phyloP scores from a whole-genome alignment of 2,888 invertebrate species.

The Gymnoscelis rufifasciata region DNA sequence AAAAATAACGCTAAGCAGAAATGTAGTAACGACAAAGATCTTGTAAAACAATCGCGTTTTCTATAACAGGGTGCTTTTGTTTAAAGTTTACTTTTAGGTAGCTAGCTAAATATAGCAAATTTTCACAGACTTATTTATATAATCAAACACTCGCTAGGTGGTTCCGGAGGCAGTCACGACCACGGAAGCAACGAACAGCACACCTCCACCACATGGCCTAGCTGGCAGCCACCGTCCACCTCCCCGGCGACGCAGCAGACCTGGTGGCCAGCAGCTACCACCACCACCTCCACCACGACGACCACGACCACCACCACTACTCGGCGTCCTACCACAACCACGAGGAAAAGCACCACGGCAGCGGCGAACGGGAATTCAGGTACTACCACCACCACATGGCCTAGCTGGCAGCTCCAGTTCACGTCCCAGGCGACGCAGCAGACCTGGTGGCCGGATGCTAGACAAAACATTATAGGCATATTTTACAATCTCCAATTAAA shows the following conservation, averaged over 20 bases:
- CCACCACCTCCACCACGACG: constrained; percentile 38
- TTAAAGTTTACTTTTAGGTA: too few species aligned
- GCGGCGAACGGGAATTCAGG: constrained; percentile 30
- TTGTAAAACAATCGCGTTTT: too few species aligned
- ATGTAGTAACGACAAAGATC: too few species aligned
- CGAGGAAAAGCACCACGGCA: constrained; percentile 27
- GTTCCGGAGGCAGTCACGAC: constrained; percentile 45
- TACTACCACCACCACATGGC: too few species aligned
- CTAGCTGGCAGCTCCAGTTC: too few species aligned
- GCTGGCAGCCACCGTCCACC: constrained; percentile 61
- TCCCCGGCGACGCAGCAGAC: constrained; percentile 50
- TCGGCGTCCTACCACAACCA: constrained; percentile 28
- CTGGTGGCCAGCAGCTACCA: constrained; percentile 55
- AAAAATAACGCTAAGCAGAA: too few species aligned
- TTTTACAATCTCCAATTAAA: too few species aligned
- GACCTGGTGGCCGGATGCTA: too few species aligned
- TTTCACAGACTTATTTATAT: background rate
- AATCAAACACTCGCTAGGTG: constrained; percentile 42
- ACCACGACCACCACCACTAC: constrained; percentile 38
- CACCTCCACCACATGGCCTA: constrained; percentile 65
- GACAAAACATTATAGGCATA: too few species aligned
- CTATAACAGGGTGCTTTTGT: too few species aligned
- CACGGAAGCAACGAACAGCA: constrained; percentile 50
- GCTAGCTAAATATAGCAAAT: too few species aligned
- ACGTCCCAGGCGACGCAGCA: too few species aligned